Evolutionary conservation across 2,797 vertebrate species (phyloP).

Genomic region (Manis pentadactyla): DNA sequence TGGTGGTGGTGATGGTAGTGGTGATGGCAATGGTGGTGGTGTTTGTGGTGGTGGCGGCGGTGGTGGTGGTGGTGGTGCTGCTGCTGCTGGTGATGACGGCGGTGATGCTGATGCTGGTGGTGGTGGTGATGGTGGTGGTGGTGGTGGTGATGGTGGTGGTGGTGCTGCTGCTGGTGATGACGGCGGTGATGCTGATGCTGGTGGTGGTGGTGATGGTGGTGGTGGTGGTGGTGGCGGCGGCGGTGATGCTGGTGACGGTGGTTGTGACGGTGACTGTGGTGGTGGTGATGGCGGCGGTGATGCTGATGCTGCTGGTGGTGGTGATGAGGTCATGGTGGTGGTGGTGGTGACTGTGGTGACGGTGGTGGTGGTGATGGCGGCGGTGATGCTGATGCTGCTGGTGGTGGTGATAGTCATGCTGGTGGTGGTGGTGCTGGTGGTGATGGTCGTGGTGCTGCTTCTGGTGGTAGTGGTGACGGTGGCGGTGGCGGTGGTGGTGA

Average conservation of each 20-base stretch:
- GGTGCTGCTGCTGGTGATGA: rapidly evolving
- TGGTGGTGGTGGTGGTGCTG: background rate
- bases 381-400: rapidly evolving
- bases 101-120: rapidly evolving
- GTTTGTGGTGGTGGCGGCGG: rapidly evolving
- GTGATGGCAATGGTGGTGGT: rapidly evolving
- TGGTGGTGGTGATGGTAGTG: rapidly evolving
- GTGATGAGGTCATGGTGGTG: background rate
- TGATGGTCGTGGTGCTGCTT: rapidly evolving
- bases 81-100: rapidly evolving
- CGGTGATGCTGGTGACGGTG: rapidly evolving
- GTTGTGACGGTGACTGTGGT: rapidly evolving
- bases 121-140: background rate
- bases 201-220: rapidly evolving
- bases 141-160: rapidly evolving
- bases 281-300: rapidly evolving
- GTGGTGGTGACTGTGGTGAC: rapidly evolving
- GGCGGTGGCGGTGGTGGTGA: background rate
- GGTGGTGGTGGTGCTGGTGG: rapidly evolving
- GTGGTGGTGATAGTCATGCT: rapidly evolving
- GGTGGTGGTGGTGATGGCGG: rapidly evolving
- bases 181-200: rapidly evolving
- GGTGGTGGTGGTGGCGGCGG: rapidly evolving
- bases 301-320: background rate
- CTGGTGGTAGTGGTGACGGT: rapidly evolving